Evolutionary conservation across 1,140 invertebrate genomes (phyloP).

Genomic region (Drosophila erecta): DNA sequence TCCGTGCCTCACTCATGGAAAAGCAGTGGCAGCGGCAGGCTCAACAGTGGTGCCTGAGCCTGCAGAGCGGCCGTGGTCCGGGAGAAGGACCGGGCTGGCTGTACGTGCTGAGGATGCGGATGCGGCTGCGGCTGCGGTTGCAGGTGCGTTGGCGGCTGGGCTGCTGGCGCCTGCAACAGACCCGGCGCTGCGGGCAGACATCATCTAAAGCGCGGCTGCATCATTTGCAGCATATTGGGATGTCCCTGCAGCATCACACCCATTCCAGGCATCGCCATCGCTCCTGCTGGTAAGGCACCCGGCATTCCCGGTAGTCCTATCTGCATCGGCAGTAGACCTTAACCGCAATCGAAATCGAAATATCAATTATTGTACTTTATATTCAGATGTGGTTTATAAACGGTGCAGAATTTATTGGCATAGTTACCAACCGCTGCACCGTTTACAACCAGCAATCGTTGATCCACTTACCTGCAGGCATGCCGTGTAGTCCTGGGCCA

Average conservation of each 20-base stretch:
- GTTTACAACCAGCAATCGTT: too few species aligned
- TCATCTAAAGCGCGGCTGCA: slow-evolving; percentile 93
- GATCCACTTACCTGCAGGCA: slow-evolving; percentile 89
- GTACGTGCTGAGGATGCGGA: slow-evolving; percentile 61
- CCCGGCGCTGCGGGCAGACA: slow-evolving; percentile 85
- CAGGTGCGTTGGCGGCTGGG: slow-evolving; percentile 48
- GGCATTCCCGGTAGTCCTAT: slow-evolving; percentile 86
- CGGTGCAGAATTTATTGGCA: too few species aligned
- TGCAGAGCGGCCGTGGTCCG: slow-evolving; percentile 40
- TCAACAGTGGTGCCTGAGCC: slow-evolving; percentile 50
- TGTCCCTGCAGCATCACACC: slow-evolving; percentile 89
- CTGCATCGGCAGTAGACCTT: slow-evolving; percentile 74
- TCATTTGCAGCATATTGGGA: slow-evolving; percentile 88
- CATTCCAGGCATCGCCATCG: slow-evolving; percentile 87
- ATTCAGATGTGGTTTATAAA: background rate
- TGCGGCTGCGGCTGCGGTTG: slow-evolving; percentile 41
- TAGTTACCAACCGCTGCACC: too few species aligned
- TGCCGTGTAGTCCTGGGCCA: slow-evolving; percentile 86
- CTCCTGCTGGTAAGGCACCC: slow-evolving; percentile 84
- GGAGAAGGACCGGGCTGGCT: slow-evolving; percentile 41
- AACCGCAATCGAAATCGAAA: background rate
- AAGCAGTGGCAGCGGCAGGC: slow-evolving; percentile 64
- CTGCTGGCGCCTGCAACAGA: slow-evolving; percentile 65
- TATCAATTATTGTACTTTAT: background rate
- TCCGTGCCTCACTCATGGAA: slow-evolving; percentile 63